Evolutionary conservation across 2,797 vertebrate genomes (phyloP).

Genomic region (Poeciliopsis turneri): DNA sequence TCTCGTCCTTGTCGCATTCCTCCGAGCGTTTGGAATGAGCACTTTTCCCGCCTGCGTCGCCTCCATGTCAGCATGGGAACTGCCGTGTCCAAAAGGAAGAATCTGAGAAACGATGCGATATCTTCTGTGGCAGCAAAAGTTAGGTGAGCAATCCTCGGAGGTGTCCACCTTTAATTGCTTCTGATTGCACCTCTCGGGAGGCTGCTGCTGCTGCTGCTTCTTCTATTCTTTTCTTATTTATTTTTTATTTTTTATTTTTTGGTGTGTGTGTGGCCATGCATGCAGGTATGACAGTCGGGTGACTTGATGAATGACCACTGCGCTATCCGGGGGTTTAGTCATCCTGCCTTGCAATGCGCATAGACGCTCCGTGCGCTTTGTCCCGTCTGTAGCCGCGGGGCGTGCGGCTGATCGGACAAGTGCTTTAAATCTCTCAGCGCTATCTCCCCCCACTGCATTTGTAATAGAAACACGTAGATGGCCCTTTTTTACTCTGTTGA

Average conservation of each 20-base stretch:
- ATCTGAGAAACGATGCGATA: constrained; percentile 95
- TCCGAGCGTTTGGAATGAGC: constrained; percentile 79
- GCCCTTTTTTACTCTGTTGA: not conserved
- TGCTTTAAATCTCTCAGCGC: not conserved
- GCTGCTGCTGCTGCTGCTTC: not conserved
- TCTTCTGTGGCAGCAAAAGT: constrained; percentile 98
- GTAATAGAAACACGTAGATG: not conserved
- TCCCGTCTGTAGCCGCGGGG: constrained; percentile 50
- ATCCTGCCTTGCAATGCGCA: constrained; percentile 43
- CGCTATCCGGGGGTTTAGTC: constrained; percentile 39
- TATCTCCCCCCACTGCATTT: not conserved
- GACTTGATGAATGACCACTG: constrained; percentile 39
- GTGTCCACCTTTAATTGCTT: not conserved
- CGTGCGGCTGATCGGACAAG: constrained; percentile 21
- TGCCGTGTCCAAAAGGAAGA: constrained; percentile 94
- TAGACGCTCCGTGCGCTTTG: constrained; percentile 40
- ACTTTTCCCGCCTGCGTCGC: constrained; percentile 76
- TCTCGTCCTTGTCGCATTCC: constrained; percentile 51
- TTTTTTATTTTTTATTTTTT: not conserved
- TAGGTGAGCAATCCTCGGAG: constrained; percentile 84
- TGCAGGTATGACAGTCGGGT: constrained; percentile 24
- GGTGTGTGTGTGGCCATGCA: constrained; percentile 19
- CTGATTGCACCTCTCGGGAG: not conserved
- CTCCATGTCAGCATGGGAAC: constrained; percentile 93
- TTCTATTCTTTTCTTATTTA: not conserved